Evolutionary conservation across 2,888 invertebrate species (phyloP).

Genomic region (Sphinx pinastri): DNA sequence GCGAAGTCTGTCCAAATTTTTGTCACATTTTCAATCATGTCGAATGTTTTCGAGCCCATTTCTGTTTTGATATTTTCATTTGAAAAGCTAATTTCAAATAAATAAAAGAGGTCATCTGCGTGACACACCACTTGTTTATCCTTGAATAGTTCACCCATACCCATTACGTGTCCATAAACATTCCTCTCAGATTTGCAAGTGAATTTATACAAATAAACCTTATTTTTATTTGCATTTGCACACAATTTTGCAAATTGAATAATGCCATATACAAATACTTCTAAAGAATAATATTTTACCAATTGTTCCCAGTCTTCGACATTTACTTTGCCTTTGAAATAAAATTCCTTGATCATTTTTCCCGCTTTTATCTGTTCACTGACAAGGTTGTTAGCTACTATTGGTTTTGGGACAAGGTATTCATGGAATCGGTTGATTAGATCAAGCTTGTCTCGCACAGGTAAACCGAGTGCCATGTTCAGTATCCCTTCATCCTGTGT

Average conservation of each 20-base stretch:
- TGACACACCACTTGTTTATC: conserved; percentile 47
- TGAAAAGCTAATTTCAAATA: conserved; percentile 48
- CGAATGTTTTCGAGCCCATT: conserved; percentile 46
- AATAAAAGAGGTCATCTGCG: conserved; percentile 57
- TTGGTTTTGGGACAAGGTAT: conserved; percentile 52
- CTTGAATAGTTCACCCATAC: conserved; percentile 34
- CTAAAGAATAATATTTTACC: conserved; percentile 43
- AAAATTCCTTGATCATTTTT: conserved; percentile 51
- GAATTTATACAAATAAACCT: conserved; percentile 59
- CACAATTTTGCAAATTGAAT: conserved; percentile 47
- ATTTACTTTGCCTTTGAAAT: conserved; percentile 47
- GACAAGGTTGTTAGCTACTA: conserved; percentile 46
- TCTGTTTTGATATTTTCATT: conserved; percentile 42
- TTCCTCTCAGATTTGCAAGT: conserved; percentile 59
- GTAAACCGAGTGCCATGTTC: conserved; percentile 16
- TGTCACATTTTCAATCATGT: conserved; percentile 54
- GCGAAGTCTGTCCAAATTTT: conserved; percentile 72
- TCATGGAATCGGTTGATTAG: conserved; percentile 52
- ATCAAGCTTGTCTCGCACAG: conserved; percentile 40
- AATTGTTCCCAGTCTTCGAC: conserved; percentile 44
- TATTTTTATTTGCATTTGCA: conserved; percentile 43
- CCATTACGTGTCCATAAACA: conserved; percentile 43
- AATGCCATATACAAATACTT: conserved; percentile 49
- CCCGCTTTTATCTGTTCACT: conserved; percentile 53
- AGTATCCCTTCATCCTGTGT: conserved; percentile 87